Conservation (phyloP, 2,113 vertebrate species). For the Gymnobelideus leadbeateri region DNA sequence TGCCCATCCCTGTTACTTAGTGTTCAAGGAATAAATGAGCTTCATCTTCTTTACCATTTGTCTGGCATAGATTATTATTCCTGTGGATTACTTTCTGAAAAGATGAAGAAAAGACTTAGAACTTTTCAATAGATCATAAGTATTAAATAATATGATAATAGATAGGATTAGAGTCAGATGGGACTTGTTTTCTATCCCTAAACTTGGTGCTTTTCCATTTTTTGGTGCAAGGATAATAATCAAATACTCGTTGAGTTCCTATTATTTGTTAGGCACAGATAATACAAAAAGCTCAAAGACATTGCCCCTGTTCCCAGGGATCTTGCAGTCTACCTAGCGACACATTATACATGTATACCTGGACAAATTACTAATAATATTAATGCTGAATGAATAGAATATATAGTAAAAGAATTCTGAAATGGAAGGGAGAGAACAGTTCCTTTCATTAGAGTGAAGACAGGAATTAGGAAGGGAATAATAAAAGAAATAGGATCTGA, state of each 20-base stretch:
- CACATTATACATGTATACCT: neutral
- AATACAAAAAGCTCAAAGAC: neutral
- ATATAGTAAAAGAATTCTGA: neutral
- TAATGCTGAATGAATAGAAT: neutral
- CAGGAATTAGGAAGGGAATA: neutral
- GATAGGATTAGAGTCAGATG: neutral
- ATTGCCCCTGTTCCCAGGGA: neutral
- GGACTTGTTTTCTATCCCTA: neutral
- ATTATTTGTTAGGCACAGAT: neutral
- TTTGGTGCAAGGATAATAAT: neutral
- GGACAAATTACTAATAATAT: neutral
- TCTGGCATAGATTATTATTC: conserved; percentile 33
- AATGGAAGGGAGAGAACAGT: neutral
- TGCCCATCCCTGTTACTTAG: neutral
- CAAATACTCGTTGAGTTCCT: neutral
- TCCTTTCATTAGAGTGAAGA: conserved; percentile 19
- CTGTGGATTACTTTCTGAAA: conserved; percentile 28
- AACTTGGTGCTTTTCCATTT: neutral
- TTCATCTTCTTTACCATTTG: conserved; percentile 8
- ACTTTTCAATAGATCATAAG: neutral
- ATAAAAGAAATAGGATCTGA: neutral
- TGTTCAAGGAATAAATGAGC: neutral
- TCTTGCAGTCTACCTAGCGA: neutral
- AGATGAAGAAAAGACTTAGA: conserved; percentile 4
- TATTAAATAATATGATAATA: neutral